phyloP scores from a whole-genome alignment of 2,888 invertebrate genomes.

The Limnephilus marmoratus region DNA sequence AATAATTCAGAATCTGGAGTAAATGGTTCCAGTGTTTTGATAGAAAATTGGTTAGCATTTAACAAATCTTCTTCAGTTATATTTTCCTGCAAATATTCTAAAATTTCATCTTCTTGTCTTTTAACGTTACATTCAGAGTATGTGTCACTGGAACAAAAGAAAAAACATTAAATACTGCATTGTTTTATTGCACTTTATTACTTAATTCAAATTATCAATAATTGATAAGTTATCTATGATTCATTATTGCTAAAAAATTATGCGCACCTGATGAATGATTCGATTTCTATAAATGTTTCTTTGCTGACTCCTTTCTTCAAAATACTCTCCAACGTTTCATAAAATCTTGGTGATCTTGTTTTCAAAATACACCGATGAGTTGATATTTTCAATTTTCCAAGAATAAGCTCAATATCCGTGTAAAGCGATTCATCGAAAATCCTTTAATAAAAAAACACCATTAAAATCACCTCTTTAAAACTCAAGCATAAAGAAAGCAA shows the following conservation, averaged over 20 bases:
- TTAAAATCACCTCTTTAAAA: neutral
- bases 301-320: conserved; percentile 76
- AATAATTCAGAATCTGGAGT: conserved; percentile 73
- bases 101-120: conserved; percentile 75
- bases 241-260: neutral
- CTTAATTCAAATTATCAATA: neutral
- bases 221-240: neutral
- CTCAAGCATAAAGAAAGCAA: neutral
- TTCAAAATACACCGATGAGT: conserved; percentile 80
- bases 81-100: conserved; percentile 72
- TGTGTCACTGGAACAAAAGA: conserved; percentile 73
- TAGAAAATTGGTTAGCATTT: conserved; percentile 65
- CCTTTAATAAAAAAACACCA: conserved; percentile 71
- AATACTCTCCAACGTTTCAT: conserved; percentile 76
- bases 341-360: conserved; percentile 79
- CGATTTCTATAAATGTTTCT: conserved; percentile 76
- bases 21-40: conserved; percentile 69
- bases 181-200: neutral
- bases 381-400: conserved; percentile 78
- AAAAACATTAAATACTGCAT: neutral
- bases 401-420: conserved; percentile 79
- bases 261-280: conserved; percentile 76
- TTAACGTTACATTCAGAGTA: conserved; percentile 76
- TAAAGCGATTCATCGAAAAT: conserved; percentile 80
- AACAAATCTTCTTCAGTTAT: conserved; percentile 68